phyloP scores from a whole-genome alignment of 35 echinoderm and acorn worm genomes.

The Strongylocentrotus purpuratus region DNA sequence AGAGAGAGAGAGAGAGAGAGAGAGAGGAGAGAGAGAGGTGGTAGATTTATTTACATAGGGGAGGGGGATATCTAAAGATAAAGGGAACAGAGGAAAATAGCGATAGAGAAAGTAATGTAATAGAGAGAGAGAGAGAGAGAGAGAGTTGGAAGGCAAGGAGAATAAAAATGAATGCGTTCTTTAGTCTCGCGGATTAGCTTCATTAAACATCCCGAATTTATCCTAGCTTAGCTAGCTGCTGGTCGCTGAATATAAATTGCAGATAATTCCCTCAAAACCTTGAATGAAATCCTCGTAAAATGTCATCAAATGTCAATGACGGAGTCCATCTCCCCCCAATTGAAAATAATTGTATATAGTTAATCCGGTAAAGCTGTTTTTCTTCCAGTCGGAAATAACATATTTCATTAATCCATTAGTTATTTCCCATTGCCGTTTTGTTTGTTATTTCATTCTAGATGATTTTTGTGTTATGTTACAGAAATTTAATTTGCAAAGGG shows the following conservation, averaged over 20 bases:
- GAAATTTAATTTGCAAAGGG: too few relatives aligned
- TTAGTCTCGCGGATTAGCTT: background rate
- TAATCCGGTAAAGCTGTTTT: background rate
- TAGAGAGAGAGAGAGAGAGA: background rate
- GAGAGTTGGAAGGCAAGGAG: background rate
- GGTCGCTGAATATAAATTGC: slow-evolving; percentile 17
- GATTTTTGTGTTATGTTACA: too few relatives aligned
- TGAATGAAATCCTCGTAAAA: background rate
- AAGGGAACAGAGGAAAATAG: too few relatives aligned
- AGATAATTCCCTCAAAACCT: background rate
- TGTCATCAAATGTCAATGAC: background rate
- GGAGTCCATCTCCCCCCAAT: background rate
- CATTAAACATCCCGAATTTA: background rate
- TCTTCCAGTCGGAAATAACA: background rate
- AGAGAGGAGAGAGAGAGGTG: too few relatives aligned
- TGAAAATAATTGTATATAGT: background rate
- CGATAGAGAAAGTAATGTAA: background rate
- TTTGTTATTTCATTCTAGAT: background rate
- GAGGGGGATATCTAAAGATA: too few relatives aligned
- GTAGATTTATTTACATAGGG: too few relatives aligned
- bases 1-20: too few relatives aligned
- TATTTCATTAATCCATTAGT: background rate
- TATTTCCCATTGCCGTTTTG: background rate
- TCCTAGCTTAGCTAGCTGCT: background rate
- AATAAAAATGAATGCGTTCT: background rate